A percentile compares a stretch with the other conserved stretches of the same genome.
phyloP scores from a whole-genome alignment of 2,888 invertebrate species.

The Endotricha flammealis region DNA sequence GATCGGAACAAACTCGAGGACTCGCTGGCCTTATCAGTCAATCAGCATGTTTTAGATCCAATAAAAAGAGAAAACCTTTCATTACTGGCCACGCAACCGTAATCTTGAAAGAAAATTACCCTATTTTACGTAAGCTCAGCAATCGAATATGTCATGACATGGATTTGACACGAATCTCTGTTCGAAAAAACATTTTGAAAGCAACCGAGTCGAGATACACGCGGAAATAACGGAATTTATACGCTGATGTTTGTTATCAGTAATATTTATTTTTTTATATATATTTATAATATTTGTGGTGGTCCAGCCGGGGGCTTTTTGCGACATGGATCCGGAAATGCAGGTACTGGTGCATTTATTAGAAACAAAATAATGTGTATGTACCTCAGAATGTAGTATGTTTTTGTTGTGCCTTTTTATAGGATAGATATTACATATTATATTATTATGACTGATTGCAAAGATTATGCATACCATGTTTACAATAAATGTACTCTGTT shows the following conservation, averaged over 20 bases:
- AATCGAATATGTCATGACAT: slow-evolving; percentile 44
- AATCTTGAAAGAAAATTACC: slow-evolving; percentile 37
- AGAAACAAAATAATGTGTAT: not conserved
- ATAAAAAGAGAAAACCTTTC: slow-evolving; percentile 14
- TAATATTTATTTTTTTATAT: not conserved
- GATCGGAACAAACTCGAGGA: no score
- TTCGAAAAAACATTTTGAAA: slow-evolving; percentile 49
- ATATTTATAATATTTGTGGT: not conserved
- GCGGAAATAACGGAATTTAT: slow-evolving; percentile 20
- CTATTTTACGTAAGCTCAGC: slow-evolving; percentile 45
- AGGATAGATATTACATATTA: no score
- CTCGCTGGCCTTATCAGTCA: not conserved
- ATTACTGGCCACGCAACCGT: slow-evolving; percentile 43
- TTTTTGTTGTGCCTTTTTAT: no score
- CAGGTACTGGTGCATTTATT: slow-evolving; percentile 3
- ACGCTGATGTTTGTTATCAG: not conserved
- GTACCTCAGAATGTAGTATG: not conserved
- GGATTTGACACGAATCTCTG: slow-evolving; percentile 36
- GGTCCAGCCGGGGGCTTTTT: not conserved
- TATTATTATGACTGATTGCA: no score
- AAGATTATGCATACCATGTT: no score
- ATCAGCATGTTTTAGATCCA: slow-evolving; percentile 6
- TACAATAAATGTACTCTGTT: no score
- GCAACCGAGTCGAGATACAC: slow-evolving; percentile 35
- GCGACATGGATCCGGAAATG: slow-evolving; percentile 12